Evolutionary conservation across 2,797 vertebrate genomes (phyloP).

Genomic region (Xenentodon cancila): DNA sequence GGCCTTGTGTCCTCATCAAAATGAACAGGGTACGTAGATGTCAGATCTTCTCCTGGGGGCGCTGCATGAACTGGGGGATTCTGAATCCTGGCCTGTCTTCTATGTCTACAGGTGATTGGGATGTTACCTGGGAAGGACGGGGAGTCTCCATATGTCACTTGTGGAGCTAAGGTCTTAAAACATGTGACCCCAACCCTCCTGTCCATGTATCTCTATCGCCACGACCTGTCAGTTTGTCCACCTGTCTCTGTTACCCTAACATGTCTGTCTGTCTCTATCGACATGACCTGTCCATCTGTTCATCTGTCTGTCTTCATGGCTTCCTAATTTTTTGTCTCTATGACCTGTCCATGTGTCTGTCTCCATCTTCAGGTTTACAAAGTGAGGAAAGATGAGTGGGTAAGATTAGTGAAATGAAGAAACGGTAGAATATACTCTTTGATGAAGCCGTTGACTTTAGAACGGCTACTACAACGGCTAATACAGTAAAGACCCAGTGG

Average conservation of each 20-base stretch:
- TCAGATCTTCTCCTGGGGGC: conserved; percentile 2
- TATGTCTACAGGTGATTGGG: conserved; percentile 68
- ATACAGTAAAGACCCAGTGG: no score
- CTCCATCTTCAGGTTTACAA: conserved; percentile 45
- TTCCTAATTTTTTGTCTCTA: background rate
- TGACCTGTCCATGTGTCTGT: background rate
- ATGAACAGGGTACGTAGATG: conserved; percentile 75
- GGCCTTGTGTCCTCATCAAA: conserved; percentile 87
- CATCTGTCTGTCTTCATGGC: background rate
- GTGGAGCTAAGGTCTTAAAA: conserved; percentile 75
- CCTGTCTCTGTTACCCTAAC: background rate
- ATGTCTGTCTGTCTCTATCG: background rate
- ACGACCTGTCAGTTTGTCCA: background rate
- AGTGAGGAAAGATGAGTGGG: conserved; percentile 51
- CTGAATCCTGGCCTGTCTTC: conserved; percentile 3
- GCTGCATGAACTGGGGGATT: background rate
- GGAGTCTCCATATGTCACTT: conserved; percentile 77
- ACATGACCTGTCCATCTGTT: no score
- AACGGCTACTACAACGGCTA: no score
- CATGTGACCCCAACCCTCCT: background rate
- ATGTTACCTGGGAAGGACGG: conserved; percentile 73
- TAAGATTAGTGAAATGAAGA: conserved; percentile 38
- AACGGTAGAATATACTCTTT: no score
- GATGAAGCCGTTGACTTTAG: no score
- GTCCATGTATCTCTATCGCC: no score